Conservation (phyloP, 2,797 vertebrate species). For the Euphonia xanthogaster region DNA sequence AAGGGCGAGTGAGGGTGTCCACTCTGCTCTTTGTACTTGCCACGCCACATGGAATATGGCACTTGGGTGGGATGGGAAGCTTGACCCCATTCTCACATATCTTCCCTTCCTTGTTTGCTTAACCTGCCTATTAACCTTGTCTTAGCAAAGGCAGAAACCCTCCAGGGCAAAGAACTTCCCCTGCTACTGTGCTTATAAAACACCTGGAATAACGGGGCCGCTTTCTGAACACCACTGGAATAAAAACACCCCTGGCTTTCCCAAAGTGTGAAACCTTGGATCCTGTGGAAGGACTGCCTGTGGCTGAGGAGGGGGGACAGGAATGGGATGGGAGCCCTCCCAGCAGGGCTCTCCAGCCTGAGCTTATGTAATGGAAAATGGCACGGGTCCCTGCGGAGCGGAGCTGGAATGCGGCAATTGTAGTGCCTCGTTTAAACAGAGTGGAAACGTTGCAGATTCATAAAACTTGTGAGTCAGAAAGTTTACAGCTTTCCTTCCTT, state of each 20-base stretch:
- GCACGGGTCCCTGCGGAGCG: not conserved
- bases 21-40: not conserved
- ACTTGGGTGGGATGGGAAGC: not conserved
- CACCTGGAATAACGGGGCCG: not conserved
- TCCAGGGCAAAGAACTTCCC: conserved; percentile 3
- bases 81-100: not conserved
- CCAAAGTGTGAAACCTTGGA: not conserved
- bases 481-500: conserved; percentile 26
- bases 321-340: not conserved
- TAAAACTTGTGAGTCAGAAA: conserved; percentile 28
- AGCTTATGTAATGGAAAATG: conserved; percentile 55
- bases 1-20: not conserved
- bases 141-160: conserved; percentile 11
- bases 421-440: not conserved
- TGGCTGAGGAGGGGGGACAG: not conserved
- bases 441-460: conserved; percentile 24
- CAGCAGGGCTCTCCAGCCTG: not conserved
- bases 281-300: not conserved
- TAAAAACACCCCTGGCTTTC: not conserved
- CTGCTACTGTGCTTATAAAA: conserved; percentile 37
- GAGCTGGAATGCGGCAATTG: conserved; percentile 3
- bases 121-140: conserved; percentile 48
- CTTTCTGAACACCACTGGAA: not conserved
- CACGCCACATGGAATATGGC: not conserved
- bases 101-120: not conserved